Base-by-base conservation (phyloP, 2,113 vertebrate species). In the Tauraco erythrolophus region DNA sequence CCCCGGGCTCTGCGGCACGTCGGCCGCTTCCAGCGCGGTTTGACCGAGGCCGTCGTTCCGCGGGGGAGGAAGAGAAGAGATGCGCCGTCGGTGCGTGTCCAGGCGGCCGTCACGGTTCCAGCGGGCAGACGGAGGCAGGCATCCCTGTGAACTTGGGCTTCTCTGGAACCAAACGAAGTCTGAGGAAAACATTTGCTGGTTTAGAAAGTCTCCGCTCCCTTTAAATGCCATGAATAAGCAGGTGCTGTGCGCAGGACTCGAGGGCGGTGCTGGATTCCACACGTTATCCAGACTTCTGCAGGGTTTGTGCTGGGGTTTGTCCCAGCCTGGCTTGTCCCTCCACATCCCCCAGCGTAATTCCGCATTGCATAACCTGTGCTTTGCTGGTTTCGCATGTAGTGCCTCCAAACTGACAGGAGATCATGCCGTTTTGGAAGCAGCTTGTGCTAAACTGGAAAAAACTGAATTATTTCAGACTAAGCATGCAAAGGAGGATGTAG, bases 1-100 rank as follows among this genome's bases (percentile, higher is more conserved):
- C 41, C 41, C 41, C 41, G 41, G 41, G 41, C 41, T 43, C 41
- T 14, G 9, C 2, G 45, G 74, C n/a, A 5, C 27, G 19, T 7
- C 5, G 72, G 56, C 4, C 14, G 24, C 33, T 31, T 4, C 1
- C 35, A 15, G 69, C 61, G 70, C 17, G 30, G 14, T 0, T 4
- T 6, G 33, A 9, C 4, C 4, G 23, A 10, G 12, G 1, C 45
- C 21, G 0, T 19, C 0, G 0, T 2, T 8, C 17, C 2, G 62
- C 21, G 13, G 57, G 2, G 45, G 30, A 8, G 31, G n/a, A 8
- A 6, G 35, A 48, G 69, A 0, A n/a, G n/a, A n/a, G n/a, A n/a
- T n/a, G n/a, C 1, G 0, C 35, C 41, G 45, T 2, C 46, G 3
- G 31, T 1, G 11, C n/a, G 27, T 7, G 31, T 17, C 11, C 1